Evolutionary conservation across 1,140 invertebrate genomes (phyloP), one percentile per base, ranked within the genome.

Genomic region (Gonioctena quinquepunctata): DNA sequence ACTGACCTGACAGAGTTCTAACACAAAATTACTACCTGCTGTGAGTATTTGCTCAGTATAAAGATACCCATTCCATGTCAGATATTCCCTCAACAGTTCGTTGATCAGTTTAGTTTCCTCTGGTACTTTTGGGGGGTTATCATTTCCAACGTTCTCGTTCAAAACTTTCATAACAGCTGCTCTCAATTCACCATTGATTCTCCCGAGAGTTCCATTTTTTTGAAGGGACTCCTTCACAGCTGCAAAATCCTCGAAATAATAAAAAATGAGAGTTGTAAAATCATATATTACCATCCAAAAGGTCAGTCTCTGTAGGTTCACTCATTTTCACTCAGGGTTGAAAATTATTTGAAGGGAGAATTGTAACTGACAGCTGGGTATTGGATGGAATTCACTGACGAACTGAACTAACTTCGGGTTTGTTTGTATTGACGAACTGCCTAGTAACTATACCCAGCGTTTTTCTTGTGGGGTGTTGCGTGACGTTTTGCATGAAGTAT

Each of bases 31-130:
- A n/a, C n/a, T 75, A 80, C 86, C 86, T 49, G 84, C 84, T 0
- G 74, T 72, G 78, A 87, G 79, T 7, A 87, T 83, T 42, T 86
- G 84, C 6, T 85, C 84, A 0, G 84, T 85, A 54, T 87, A 87
- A 3, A 87, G 71, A 67, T 87, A 87, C 0, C 86, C 86, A 67
- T 87, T 87, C 86, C 86, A 87, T 49, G 83, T 80, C 2, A 87
- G 72, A 66, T 87, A 87, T 67, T 87, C 86, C 48, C 84, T 80
- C 2, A 87, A 81, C 0, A 87, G 72, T 57, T 86, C 86, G 62
- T 87, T 87, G 26, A 86, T 83, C 3, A 87, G 70, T 26, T 83
- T 76, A 2, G 86, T 86, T 72, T 87, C 86, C 0, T 84, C 80
- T 1, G 83, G 79, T 2, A 85, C 82, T 65, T 78, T 66, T 0